Percentiles rank a stretch among this genome's conserved stretches.
phyloP scores from a whole-genome alignment of 2,113 vertebrate genomes.

The Phalacrocorax brasilianus region DNA sequence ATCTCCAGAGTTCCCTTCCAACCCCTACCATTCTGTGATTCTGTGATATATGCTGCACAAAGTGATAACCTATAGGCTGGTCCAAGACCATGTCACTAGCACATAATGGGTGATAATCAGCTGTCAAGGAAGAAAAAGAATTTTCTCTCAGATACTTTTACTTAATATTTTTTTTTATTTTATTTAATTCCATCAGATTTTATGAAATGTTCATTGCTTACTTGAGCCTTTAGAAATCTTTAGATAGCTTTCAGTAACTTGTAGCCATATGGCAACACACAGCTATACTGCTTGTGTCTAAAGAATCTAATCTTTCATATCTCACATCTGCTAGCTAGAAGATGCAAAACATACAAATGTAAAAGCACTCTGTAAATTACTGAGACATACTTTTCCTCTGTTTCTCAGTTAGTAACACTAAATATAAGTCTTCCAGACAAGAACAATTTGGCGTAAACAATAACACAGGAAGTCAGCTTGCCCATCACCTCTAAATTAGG shows the following conservation, averaged over 20 bases:
- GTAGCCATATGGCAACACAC: not conserved
- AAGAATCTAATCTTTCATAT: not conserved
- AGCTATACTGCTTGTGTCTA: not conserved
- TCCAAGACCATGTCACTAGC: not conserved
- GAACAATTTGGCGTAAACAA: not conserved
- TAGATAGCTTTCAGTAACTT: rapidly evolving
- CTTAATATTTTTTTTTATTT: not conserved
- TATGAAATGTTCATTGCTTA: not conserved
- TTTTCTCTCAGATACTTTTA: not conserved
- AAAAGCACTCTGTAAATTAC: not conserved
- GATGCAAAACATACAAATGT: not conserved
- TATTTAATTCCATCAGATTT: not conserved
- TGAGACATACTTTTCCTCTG: not conserved
- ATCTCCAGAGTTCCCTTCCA: too few relatives aligned
- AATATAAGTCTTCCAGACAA: not conserved
- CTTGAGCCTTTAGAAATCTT: not conserved
- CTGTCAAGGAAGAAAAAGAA: not conserved
- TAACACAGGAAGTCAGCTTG: not conserved
- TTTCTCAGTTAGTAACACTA: not conserved
- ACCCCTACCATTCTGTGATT: too few relatives aligned
- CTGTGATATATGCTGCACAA: not conserved
- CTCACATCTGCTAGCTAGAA: not conserved
- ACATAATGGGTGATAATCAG: not conserved
- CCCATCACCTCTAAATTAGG: not conserved
- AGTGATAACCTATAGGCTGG: not conserved